phyloP scores from a whole-genome alignment of 2,888 invertebrate species.

The Lepidonotus clava region DNA sequence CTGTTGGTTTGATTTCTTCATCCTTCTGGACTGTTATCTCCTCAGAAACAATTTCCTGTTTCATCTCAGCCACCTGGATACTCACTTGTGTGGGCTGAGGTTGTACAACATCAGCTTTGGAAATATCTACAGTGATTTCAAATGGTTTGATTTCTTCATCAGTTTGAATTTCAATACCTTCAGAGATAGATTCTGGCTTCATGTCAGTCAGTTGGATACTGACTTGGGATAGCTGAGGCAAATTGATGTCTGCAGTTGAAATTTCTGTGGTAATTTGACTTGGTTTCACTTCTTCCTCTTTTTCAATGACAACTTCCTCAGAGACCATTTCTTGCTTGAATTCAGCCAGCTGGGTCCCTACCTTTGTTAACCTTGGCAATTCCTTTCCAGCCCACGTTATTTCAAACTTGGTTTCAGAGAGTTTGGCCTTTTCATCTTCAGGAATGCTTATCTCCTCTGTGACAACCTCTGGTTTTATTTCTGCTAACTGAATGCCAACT shows the following conservation, averaged over 20 bases:
- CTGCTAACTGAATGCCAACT: background rate
- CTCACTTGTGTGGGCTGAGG: conserved; percentile 46
- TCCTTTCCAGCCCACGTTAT: conserved; percentile 47
- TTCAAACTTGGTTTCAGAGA: background rate
- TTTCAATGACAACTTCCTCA: conserved; percentile 52
- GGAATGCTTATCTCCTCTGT: conserved; percentile 33
- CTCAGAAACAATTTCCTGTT: conserved; percentile 50
- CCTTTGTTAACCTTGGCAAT: conserved; percentile 35
- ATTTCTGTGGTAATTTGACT: conserved; percentile 46
- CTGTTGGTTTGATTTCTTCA: conserved; percentile 56
- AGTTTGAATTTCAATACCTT: conserved; percentile 32
- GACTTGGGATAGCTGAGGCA: conserved; percentile 35
- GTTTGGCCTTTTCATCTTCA: conserved; percentile 20
- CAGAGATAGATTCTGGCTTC: conserved; percentile 43
- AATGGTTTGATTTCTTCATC: conserved; percentile 53
- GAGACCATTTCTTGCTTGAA: conserved; percentile 50
- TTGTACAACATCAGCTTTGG: conserved; percentile 27
- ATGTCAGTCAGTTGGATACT: conserved; percentile 43
- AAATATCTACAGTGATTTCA: conserved; percentile 51
- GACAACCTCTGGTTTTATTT: conserved; percentile 15
- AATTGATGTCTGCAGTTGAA: conserved; percentile 55
- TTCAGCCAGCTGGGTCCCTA: conserved; percentile 18
- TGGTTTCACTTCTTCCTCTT: conserved; percentile 54
- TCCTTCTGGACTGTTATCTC: conserved; percentile 49
- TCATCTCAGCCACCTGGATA: conserved; percentile 32